These are phyloP conservation scores for Dendrocopos noguchii DNA, from an alignment of 2,113 vertebrate genomes.

Conservation along the genomic window DNA sequence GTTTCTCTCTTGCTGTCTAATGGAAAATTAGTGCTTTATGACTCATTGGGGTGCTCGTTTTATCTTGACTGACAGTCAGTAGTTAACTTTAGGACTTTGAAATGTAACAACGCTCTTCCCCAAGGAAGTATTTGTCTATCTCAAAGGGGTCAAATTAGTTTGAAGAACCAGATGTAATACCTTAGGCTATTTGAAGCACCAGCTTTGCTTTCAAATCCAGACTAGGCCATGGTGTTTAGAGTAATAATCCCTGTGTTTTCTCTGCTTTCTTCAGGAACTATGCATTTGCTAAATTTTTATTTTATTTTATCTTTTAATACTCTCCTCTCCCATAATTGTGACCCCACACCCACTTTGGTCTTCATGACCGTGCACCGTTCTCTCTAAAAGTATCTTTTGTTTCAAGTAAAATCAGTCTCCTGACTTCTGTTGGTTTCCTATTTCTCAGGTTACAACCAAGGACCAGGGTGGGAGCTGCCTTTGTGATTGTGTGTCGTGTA, in stretches of 20 bases:
- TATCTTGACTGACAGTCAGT: background rate
- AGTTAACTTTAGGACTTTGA: slow-evolving; percentile 9
- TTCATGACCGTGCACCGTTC: background rate
- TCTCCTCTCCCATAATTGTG: background rate
- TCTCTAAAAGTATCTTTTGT: background rate
- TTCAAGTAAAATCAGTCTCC: background rate
- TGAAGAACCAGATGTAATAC: slow-evolving; percentile 32
- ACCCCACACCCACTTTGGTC: background rate
- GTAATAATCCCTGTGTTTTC: background rate
- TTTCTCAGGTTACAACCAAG: background rate
- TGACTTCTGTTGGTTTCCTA: background rate
- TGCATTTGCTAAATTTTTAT: background rate
- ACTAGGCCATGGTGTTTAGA: background rate
- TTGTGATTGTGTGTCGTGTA: background rate
- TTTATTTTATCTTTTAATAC: background rate
- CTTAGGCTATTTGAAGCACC: slow-evolving; percentile 19
- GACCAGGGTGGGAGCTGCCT: background rate
- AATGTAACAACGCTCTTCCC: background rate
- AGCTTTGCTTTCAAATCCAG: slow-evolving; percentile 1
- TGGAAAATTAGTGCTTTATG: slow-evolving; percentile 28
- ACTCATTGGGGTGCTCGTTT: background rate
- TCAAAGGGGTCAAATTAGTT: slow-evolving; percentile 13
- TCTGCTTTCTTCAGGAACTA: background rate
- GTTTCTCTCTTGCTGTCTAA: slow-evolving; percentile 20
- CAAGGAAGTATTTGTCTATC: background rate